Evolutionary conservation across 2,888 invertebrate species (phyloP), one percentile per base, ranked within the genome.

Genomic region (Rhamphomyia laevipes): DNA sequence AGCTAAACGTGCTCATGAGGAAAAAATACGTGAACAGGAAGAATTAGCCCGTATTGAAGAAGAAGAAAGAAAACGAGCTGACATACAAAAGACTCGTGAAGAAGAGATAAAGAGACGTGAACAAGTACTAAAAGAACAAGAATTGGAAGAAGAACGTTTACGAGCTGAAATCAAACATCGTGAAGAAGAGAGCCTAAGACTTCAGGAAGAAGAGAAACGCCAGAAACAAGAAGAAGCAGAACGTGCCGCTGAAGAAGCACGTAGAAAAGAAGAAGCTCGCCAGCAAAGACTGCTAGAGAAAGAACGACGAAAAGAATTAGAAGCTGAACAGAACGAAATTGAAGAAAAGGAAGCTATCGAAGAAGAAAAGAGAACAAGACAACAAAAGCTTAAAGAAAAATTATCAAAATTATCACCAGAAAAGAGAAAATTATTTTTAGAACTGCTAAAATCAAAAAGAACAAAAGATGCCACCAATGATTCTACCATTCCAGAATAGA

Each of bases 381-480:
- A 59, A 37, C 60, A 59, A 27, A 57, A 59, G 11, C 60, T 67
- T 15, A 59, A 61, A 13, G 56, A 59, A 27, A 62, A 68, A 17
- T 56, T 70, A 16, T 53, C 61, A 11, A 57, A 57, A 0, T 57
- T 70, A 9, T 58, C 61, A 38, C 66, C 65, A 31, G 68, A 67
- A 55, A 61, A 64, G 48, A 67, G 63, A 35, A 51, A 53, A 46
- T 55, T 56, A 50, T 68, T 68, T 57, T 58, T 63, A 21, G 63
- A 66, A 48, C n/a, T n/a, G 57, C 60, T 67, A 50, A 62, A 61
- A 52, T n/a, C n/a, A 58, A 42, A 61, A 65, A 50, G 65, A 63
- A 54, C 57, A 57, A 60, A 62, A 46, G 49, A 47, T 37, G 21
- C 44, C 45, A 44, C 54, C 44, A 56, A 57, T 47, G 57, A 57